These are phyloP conservation scores for Tokudaia muenninki DNA, from an alignment of 2,797 vertebrate species.

Conservation along the genomic window DNA sequence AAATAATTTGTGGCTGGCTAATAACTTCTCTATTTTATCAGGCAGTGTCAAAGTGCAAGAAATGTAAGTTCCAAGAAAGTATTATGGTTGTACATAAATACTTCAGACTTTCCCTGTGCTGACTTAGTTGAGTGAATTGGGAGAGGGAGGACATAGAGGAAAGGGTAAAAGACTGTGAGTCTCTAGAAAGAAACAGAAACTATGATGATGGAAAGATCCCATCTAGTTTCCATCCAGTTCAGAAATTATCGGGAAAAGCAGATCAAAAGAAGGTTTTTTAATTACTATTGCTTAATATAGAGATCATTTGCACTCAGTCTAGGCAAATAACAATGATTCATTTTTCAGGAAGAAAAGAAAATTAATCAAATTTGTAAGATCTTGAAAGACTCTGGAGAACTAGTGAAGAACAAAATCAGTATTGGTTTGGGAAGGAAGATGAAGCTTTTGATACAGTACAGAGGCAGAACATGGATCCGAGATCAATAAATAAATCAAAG, in stretches of 20 bases:
- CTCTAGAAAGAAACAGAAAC: not conserved
- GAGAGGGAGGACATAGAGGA: not conserved
- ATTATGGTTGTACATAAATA: not conserved
- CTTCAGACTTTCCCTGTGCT: not conserved
- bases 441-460: not conserved
- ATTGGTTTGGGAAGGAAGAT: conserved; percentile 15
- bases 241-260: not conserved
- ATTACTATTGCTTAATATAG: conserved; percentile 25
- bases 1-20: not conserved
- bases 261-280: not conserved
- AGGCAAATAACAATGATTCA: not conserved
- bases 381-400: conserved; percentile 32
- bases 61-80: not conserved
- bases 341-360: conserved; percentile 34
- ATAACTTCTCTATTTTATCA: conserved; percentile 7
- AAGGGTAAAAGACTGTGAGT: not conserved
- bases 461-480: not conserved
- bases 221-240: not conserved
- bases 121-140: not conserved
- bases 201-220: not conserved
- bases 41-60: not conserved
- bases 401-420: not conserved
- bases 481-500: not conserved
- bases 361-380: not conserved
- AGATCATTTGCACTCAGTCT: not conserved